Conservation (phyloP, 2,797 vertebrate genomes). For the Squalus acanthias region DNA sequence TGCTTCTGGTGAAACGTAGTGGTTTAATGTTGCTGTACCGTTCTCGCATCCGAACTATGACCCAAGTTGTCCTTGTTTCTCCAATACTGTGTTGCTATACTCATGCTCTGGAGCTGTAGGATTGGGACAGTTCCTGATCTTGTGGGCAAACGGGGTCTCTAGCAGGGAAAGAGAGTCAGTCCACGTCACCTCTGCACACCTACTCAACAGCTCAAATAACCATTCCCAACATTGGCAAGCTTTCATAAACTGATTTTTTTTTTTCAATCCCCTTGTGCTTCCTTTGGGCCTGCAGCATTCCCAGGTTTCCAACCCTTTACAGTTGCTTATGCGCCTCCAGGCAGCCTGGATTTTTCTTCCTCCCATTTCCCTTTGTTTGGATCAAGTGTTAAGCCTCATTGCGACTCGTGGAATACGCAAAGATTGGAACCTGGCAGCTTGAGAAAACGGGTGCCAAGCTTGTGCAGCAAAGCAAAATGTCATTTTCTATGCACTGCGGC, state of each 20-base stretch:
- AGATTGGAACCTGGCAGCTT: not conserved
- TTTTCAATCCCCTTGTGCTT: not conserved
- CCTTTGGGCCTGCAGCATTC: not conserved
- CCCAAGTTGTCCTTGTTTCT: not conserved
- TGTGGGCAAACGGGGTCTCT: not conserved
- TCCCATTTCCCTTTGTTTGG: not conserved
- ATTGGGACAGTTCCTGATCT: not conserved
- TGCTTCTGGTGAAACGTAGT: not conserved
- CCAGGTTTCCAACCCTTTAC: not conserved
- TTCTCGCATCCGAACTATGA: not conserved
- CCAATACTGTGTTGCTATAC: not conserved
- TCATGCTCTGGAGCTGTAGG: not conserved
- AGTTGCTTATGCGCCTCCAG: not conserved
- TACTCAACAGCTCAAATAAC: not conserved
- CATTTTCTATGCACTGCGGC: not conserved
- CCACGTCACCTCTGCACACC: not conserved
- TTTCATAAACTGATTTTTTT: not conserved
- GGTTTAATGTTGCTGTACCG: not conserved
- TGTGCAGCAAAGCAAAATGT: not conserved
- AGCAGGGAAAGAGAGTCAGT: not conserved
- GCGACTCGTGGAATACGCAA: not conserved
- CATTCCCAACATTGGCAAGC: not conserved
- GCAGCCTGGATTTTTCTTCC: not conserved
- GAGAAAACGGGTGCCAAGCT: not conserved
- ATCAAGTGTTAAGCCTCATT: not conserved